Percentiles rank a stretch among this genome's conserved stretches.
These are phyloP conservation scores for Neogobius melanostomus DNA, from an alignment of 2,113 vertebrate genomes.

Conservation along the genomic window DNA sequence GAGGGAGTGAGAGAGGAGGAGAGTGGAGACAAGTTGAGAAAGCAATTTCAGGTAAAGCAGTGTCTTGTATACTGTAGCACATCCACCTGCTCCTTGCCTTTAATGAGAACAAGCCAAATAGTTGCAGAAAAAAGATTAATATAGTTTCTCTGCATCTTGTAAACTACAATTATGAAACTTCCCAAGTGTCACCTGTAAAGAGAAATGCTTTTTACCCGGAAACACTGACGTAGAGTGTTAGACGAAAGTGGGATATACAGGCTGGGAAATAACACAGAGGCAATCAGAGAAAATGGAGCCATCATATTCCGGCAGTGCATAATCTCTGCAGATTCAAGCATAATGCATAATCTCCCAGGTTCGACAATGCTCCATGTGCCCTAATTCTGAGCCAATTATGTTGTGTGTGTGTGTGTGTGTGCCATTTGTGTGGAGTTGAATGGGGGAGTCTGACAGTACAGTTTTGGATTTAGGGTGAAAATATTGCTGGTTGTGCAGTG, in stretches of 20 bases:
- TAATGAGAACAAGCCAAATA: background rate
- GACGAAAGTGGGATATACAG: conserved; percentile 26
- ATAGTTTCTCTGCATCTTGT: no score
- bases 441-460: conserved; percentile 19
- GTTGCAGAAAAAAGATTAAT: no score
- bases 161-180: background rate
- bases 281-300: conserved; percentile 73
- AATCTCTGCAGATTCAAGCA: conserved; percentile 69
- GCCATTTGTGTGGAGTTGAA: conserved; percentile 39
- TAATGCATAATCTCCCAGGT: conserved; percentile 72
- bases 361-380: conserved; percentile 67
- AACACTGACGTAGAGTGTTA: conserved; percentile 23
- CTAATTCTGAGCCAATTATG: conserved; percentile 68
- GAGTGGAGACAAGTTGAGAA: conserved; percentile 20
- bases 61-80: background rate
- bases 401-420: conserved; percentile 34
- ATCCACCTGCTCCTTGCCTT: background rate
- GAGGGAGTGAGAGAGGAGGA: background rate
- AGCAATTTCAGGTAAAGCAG: conserved; percentile 16
- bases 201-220: background rate
- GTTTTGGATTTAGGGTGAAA: conserved; percentile 31
- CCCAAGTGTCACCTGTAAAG: background rate
- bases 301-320: conserved; percentile 62
- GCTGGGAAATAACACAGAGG: conserved; percentile 54
- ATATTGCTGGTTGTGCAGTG: background rate